Evolutionary conservation across 2,797 vertebrate genomes (phyloP), one percentile per base, ranked within the genome.

Genomic region (Rhynchotus rufescens): DNA sequence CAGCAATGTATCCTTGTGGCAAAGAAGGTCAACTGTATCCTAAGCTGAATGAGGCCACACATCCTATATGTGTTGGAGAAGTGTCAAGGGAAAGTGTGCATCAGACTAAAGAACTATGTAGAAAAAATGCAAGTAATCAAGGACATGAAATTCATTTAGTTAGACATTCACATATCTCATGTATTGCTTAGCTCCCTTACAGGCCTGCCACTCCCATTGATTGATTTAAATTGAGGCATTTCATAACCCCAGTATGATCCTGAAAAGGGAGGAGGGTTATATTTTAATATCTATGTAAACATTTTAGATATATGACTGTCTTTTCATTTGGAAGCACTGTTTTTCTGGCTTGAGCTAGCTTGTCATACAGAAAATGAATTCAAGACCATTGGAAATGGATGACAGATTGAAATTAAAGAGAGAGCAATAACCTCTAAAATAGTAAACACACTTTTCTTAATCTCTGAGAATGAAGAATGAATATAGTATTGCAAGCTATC

Each of bases 391-490:
- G 28, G n/a, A 69, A 84, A 81, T 15, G 30, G 51, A 79, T 69
- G 64, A 45, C 11, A 85, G 76, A 62, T 47, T 40, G 45, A 90
- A 85, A 93, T 62, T 59, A 62, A 94, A 92, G 45, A 54, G 19
- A 72, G 19, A 16, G 20, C 6, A 86, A 78, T 68, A 80, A 40
- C n/a, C 51, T 85, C 45, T 84, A 75, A 83, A 87, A 76, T 6
- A 85, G 26, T 84, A 91, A 91, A 66, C 64, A 89, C 10, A 44
- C 15, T 91, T 87, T 92, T 85, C 80, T 80, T 85, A 75, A 85
- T 80, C 16, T 83, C 71, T 79, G 45, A 62, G 45, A 93, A 73
- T 69, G 51, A 87, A 89, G 14, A 72, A 65, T 61, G 9, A 61
- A 54, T 68, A 45, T 59, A 28, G 42, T 42, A 12, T 62, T 83